Base-by-base conservation (phyloP, 23 tunicate genomes). In the Diplosoma virens region DNA sequence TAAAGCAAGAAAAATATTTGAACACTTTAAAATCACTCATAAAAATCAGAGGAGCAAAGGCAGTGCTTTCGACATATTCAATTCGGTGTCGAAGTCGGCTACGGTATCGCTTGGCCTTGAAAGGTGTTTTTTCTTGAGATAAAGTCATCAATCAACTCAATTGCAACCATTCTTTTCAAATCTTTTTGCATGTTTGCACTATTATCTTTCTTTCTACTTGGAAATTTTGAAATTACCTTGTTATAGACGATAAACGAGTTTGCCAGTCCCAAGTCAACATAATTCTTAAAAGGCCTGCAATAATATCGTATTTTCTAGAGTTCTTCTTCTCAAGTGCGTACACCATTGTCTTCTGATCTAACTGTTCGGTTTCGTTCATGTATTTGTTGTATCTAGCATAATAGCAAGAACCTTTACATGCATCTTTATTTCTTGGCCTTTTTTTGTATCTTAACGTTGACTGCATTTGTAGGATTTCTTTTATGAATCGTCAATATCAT, bases 1-100 rank as follows among this genome's bases (percentile, higher is more conserved):
- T 25, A 55, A 55, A 55, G 63, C 63, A 55, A 14, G 63, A 55
- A 20, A 55, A 55, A 55, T 55, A 20, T 55, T 55, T 55, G 63
- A 55, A 55, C 21, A 20, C 24, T 55, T 11, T 55, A 55, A 55
- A 55, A 55, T 20, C 63, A 55, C 63, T 55, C 63, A 55, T 55
- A 55, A 25, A 55, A 55, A 55, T 55, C 25, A 55, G 20, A 20
- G 24, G 63, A 11, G 6, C 63, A 7, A 41, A 41, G 50, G 50
- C 11, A 41, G 50, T 41, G 50, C 50, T 41, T 41, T 41, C 14
- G 50, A 41, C 50, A 41, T 41, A 41, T 41, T 41, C 14, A 41
- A 41, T 41, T 41, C 14, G 9, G 14, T 41, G 14, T 14, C 50
- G 50, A 41, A 14, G 9, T 41, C 14, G 50, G 50, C 50, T 41